Evolutionary conservation across 2,113 vertebrate genomes (phyloP), one percentile per base, ranked within the genome.

Genomic region (Larimichthys crocea): DNA sequence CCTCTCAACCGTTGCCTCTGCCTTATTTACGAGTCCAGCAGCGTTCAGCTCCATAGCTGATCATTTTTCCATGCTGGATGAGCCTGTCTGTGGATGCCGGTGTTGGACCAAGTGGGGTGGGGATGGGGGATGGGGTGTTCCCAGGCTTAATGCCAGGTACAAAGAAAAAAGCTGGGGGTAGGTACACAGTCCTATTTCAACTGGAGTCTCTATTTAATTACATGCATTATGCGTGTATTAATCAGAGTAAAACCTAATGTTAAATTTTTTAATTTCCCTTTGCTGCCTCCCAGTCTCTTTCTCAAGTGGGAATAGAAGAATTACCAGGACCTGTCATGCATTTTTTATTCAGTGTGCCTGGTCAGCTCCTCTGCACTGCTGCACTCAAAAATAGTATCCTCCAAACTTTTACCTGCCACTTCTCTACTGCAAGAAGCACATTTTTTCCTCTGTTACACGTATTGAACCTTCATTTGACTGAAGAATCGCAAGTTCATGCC

Each of bases 11-110:
- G 84, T 93, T 94, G 84, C 91, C 35, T 84, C 79, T 2, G 79
- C 77, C 75, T 91, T 90, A 94, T 95, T 96, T 95, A 95, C 75
- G 91, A 94, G 86, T 76, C 85, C 71, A 22, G 76, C 52, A 26
- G 83, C 55, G 86, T 92, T 93, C 88, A 82, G 87, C 91, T 91
- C 90, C 85, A 31, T 55, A 56, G 90, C 85, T 94, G 92, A 95
- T 95, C 90, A 88, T 94, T 96, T 95, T 94, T 93, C 93, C 94
- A 94, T 95, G 85, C 91, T 50, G 83, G 87, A 89, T 84, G 80
- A 90, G 74, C 48, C 59, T 83, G 77, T 66, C 59, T 88, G 46
- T 69, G 78, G 81, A 91, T 77, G 74, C 40, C 55, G 49, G 62
- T 19, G 40, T 69, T 15, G 0, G 70, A 78, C 40, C 61, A 56